These are phyloP conservation scores for Drosophila helvetica DNA, from an alignment of 2,888 invertebrate genomes.

Conservation along the genomic window DNA sequence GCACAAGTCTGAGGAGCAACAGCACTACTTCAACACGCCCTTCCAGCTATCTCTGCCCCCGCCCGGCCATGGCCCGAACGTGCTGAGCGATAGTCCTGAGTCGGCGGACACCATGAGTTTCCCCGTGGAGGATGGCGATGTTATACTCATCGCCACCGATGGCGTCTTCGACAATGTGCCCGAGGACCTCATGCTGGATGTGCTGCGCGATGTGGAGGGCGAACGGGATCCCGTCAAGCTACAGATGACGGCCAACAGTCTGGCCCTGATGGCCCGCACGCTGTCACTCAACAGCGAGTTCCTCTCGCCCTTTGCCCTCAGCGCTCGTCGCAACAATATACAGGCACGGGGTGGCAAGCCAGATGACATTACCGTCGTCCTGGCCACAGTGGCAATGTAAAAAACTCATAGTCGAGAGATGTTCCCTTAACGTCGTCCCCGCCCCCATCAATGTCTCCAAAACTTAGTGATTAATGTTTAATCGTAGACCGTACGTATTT, in stretches of 20 bases:
- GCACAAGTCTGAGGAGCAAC: conserved; percentile 97
- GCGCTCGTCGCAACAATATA: conserved; percentile 96
- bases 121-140: conserved; percentile 94
- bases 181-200: conserved; percentile 93
- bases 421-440: conserved; percentile 6
- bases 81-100: conserved; percentile 96
- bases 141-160: conserved; percentile 97
- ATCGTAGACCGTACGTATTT: conserved; percentile 63
- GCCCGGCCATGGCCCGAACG: conserved; percentile 93
- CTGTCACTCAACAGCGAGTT: conserved; percentile 97
- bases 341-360: conserved; percentile 98
- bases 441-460: conserved; percentile 32
- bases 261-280: conserved; percentile 97
- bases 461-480: conserved; percentile 56
- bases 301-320: conserved; percentile 97
- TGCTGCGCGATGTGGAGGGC: conserved; percentile 91
- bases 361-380: conserved; percentile 98
- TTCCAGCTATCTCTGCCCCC: conserved; percentile 98
- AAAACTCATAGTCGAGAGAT: conserved; percentile 40
- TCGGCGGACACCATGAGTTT: conserved; percentile 95
- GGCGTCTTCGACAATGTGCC: conserved; percentile 99
- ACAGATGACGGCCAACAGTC: conserved; percentile 96
- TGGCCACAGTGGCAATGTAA: conserved; percentile 94
- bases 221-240: conserved; percentile 90
- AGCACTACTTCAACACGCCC: conserved; percentile 99